Base-by-base conservation (phyloP, 1,140 invertebrate genomes). In the Oppia nitens region DNA sequence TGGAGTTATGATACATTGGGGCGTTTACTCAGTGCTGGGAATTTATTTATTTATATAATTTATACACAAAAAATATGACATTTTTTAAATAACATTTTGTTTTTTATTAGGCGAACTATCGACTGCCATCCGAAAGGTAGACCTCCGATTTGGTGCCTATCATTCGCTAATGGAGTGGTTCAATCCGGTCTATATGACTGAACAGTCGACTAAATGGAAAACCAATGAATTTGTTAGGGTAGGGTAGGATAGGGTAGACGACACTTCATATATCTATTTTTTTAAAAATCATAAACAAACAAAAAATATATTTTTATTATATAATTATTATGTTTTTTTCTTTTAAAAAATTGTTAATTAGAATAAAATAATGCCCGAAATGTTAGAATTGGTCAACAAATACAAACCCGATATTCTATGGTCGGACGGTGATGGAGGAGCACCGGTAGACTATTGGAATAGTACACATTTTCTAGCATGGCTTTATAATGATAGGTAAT, bases 1-100 rank as follows among this genome's bases (percentile, higher is more conserved):
- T 63, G 90, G 90, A 20, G 91, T 94, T 60, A 93, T 94, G 67
- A 74, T 93, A 47, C 90, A 95, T 66, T 95, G 89, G 85, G 90
- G 91, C 2, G 83, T 95, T 0, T 95, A 83, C 66, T 83, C 85
- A 0, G 91, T 94, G 1, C 90, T 89, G 1, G n/a, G n/a, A n/a
- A 82, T 83, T 63, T 86, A 81, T 70, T 78, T 79, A 0, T 80
- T 80, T 1, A 87, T 14, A 47, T 47, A 47, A n/a, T 47, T n/a
- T n/a, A n/a, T n/a, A n/a, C n/a, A n/a, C n/a, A n/a, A n/a, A 48
- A 68, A 26, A 60, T 59, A 21, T 67, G 70, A 60, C 58, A 58
- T 23, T 56, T 57, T 47, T 21, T 26, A 48, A 29, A 27, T 51
- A 50, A 59, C 61, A 60, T 23, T 11, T 60, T 60, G 21, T 21